Percentiles rank a stretch among this genome's conserved stretches.
Conservation (phyloP, 2,888 invertebrate genomes). For the Chloroclysta siterata region DNA sequence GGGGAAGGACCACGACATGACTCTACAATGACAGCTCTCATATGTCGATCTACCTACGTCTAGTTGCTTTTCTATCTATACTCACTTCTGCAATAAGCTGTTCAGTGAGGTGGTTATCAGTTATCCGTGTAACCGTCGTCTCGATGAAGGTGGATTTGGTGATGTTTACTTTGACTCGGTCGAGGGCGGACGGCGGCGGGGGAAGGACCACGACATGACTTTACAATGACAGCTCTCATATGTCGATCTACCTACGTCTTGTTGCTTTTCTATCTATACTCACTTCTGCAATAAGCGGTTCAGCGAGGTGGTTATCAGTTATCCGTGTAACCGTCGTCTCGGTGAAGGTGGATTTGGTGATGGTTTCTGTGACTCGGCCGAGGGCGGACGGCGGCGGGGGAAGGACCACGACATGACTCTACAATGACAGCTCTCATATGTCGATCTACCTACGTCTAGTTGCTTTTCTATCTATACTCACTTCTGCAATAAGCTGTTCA, state of each 20-base stretch:
- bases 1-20: slow-evolving; percentile 64
- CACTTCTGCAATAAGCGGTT: slow-evolving; percentile 95
- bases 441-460: neutral
- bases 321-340: slow-evolving; percentile 97
- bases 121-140: slow-evolving; percentile 96
- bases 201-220: slow-evolving; percentile 89
- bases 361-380: slow-evolving; percentile 96
- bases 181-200: slow-evolving; percentile 92
- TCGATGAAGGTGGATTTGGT: slow-evolving; percentile 98
- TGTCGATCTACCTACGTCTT: too few relatives aligned
- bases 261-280: slow-evolving; percentile 50
- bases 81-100: slow-evolving; percentile 95
- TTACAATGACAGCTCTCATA: too few relatives aligned
- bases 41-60: neutral
- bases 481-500: slow-evolving; percentile 95
- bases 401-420: slow-evolving; percentile 60
- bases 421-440: slow-evolving; percentile 86
- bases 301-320: slow-evolving; percentile 95
- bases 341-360: slow-evolving; percentile 97
- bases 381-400: slow-evolving; percentile 92
- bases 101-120: slow-evolving; percentile 94
- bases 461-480: slow-evolving; percentile 65
- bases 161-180: slow-evolving; percentile 96
- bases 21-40: slow-evolving; percentile 89
- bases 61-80: slow-evolving; percentile 16